Base-by-base conservation (phyloP, 1,140 invertebrate genomes). In the Papilio dardanus region DNA sequence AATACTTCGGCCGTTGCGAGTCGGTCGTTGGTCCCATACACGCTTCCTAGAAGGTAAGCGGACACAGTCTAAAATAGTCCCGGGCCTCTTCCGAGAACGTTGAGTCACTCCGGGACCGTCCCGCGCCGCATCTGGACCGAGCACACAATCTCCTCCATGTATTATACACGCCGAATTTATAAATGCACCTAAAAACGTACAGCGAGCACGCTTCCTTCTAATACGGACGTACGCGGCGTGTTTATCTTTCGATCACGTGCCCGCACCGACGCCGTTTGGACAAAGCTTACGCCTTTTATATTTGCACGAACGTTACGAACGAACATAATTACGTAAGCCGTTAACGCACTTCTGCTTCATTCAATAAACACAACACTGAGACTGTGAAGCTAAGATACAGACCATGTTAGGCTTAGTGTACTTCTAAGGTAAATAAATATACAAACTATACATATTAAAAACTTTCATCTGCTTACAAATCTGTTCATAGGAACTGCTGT, bases 21-120 rank as follows among this genome's bases (percentile, higher is more conserved):
- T 84, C 90, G 91, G 91, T 93, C 91, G 91, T 91, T 92, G 90
- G 91, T 92, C 91, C 85, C 89, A 85, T 79, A 83, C 83, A 77
- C 85, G 86, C 81, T 91, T 92, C 90, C 88, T 90, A 93, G 91
- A 92, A 92, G 88, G 89, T 91, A 92, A 91, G 91, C 91, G 88
- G 89, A 91, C 90, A 89, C 88, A 90, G 84, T 88, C 88, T 89
- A 92, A 92, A 92, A 92, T 93, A 92, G 89, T 90, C 84, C 74
- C 84, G 85, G 85, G 84, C 88, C 87, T 86, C 89, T 92, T 93
- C 91, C 88, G 88, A 92, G 91, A 90, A 88, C 73, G 82, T 81
- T 92, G 89, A 92, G 67, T 91, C 91, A 91, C 71, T 46, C 75
- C 83, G 88, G 88, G 88, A 88, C 87, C 79, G 85, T 86, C 89